These are phyloP conservation scores for Ichneumoninae sp. DNA, from an alignment of 2,888 invertebrate genomes.

Conservation along the genomic window DNA sequence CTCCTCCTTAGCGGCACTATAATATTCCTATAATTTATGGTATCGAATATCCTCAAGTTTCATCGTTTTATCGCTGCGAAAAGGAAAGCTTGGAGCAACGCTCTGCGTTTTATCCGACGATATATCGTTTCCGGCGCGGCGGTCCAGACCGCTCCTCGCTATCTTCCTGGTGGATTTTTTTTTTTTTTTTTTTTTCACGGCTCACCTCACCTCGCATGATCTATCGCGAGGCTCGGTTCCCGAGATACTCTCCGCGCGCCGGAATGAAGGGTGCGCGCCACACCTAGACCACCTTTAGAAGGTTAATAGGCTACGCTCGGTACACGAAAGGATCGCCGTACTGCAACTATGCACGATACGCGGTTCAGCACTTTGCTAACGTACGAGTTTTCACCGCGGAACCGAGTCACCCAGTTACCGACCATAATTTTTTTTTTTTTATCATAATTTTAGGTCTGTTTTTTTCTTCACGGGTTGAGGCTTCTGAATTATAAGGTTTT, in stretches of 20 bases:
- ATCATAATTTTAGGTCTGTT: neutral
- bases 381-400: neutral
- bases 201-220: slow-evolving; percentile 62
- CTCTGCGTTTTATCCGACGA: slow-evolving; percentile 61
- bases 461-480: neutral
- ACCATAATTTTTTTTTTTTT: neutral
- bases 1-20: slow-evolving; percentile 36
- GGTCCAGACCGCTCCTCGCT: slow-evolving; percentile 37
- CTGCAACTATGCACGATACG: slow-evolving; percentile 18
- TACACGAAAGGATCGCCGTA: slow-evolving; percentile 58
- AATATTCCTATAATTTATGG: slow-evolving; percentile 59
- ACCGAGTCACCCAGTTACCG: slow-evolving; percentile 1
- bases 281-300: slow-evolving; percentile 79
- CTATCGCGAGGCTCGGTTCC: slow-evolving; percentile 53
- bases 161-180: slow-evolving; percentile 46
- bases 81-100: slow-evolving; percentile 37
- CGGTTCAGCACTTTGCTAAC: slow-evolving; percentile 1
- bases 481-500: no score
- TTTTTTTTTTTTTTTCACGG: slow-evolving; percentile 27
- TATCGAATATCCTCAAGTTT: slow-evolving; percentile 49
- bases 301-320: slow-evolving; percentile 74
- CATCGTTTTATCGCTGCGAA: slow-evolving; percentile 30
- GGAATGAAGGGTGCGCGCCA: slow-evolving; percentile 73
- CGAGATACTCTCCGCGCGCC: slow-evolving; percentile 54
- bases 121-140: slow-evolving; percentile 64